These are phyloP conservation scores for Lasioglossum oenotherae DNA, from an alignment of 2,888 invertebrate genomes.

Conservation along the genomic window DNA sequence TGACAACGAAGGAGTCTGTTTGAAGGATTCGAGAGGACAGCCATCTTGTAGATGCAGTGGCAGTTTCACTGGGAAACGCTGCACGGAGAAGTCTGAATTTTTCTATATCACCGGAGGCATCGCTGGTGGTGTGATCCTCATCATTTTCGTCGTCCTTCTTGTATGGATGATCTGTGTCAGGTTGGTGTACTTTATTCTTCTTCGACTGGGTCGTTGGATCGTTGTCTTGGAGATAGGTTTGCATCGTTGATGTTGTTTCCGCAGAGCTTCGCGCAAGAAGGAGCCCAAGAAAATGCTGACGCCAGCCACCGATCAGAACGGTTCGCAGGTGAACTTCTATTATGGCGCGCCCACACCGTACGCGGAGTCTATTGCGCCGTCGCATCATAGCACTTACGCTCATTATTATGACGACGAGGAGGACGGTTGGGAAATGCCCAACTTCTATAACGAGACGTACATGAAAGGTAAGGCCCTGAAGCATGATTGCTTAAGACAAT, in stretches of 20 bases:
- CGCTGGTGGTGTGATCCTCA: conserved; percentile 96
- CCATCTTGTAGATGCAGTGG: conserved; percentile 96
- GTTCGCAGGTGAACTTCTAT: conserved; percentile 98
- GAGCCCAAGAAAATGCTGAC: conserved; percentile 96
- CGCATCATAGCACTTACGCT: conserved; percentile 97
- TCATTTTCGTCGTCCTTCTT: conserved; percentile 95
- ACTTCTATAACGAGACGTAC: conserved; percentile 98
- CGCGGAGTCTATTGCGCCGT: conserved; percentile 97
- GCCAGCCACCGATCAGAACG: conserved; percentile 95
- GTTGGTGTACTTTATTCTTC: conserved; percentile 81
- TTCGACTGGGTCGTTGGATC: too few relatives aligned
- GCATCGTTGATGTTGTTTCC: not conserved
- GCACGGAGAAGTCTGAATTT: conserved; percentile 96
- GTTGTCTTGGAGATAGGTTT: too few relatives aligned
- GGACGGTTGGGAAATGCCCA: conserved; percentile 99
- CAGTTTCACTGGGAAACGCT: conserved; percentile 95
- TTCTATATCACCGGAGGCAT: conserved; percentile 98
- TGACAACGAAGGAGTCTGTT: conserved; percentile 95
- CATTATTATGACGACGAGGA: conserved; percentile 98
- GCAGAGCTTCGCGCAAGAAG: conserved; percentile 92
- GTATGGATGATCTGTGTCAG: conserved; percentile 99
- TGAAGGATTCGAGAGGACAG: conserved; percentile 92
- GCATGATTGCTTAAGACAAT: not conserved
- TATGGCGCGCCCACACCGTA: conserved; percentile 97
- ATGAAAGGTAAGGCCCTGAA: conserved; percentile 90